These are phyloP conservation scores for Gymnothorax javanicus DNA, from an alignment of 2,797 vertebrate species.

Conservation along the genomic window DNA sequence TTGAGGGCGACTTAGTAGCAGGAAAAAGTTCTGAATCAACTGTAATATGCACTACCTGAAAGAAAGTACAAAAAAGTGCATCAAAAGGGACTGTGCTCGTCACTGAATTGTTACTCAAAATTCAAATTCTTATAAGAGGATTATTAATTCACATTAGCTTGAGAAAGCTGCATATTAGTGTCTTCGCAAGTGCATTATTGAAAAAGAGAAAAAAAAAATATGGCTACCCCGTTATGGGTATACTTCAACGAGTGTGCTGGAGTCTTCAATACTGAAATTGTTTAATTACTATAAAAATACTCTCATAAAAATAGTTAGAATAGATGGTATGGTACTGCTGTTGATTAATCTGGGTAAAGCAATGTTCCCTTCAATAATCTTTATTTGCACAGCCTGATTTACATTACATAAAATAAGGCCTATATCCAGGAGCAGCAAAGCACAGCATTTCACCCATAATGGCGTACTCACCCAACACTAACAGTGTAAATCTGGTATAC, in stretches of 20 bases:
- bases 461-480: slow-evolving; percentile 20
- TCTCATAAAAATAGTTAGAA: neutral
- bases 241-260: too few species aligned
- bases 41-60: neutral
- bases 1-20: neutral
- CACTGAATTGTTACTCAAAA: neutral
- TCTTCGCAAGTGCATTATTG: too few species aligned
- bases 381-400: neutral
- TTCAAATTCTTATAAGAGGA: too few species aligned
- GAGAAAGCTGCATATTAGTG: too few species aligned
- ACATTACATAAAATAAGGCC: neutral
- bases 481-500: slow-evolving; percentile 27
- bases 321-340: neutral
- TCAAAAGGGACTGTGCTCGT: too few species aligned
- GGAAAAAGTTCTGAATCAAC: neutral
- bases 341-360: neutral
- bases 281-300: neutral
- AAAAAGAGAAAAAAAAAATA: too few species aligned
- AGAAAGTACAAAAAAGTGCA: too few species aligned
- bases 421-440: neutral
- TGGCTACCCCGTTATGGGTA: too few species aligned
- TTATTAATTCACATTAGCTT: too few species aligned
- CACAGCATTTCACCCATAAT: slow-evolving; percentile 25
- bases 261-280: too few species aligned
- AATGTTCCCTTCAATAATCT: neutral